Evolutionary conservation across 2,797 vertebrate species (phyloP).

Genomic region (Morelia viridis): DNA sequence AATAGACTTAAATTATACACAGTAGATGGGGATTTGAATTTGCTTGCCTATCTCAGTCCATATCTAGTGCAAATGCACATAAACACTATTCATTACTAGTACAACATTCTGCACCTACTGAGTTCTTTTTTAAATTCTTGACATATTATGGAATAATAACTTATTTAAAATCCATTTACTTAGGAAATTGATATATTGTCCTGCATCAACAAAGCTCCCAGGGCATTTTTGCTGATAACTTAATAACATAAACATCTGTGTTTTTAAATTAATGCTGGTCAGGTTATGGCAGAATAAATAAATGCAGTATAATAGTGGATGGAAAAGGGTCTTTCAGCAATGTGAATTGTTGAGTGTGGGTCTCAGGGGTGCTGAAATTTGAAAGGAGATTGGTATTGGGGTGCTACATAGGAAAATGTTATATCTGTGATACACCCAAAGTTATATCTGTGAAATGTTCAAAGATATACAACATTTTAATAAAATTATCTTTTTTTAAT

Average conservation of each 20-base stretch:
- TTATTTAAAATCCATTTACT: conserved; percentile 2
- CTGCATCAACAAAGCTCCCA: not conserved
- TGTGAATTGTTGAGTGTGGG: not conserved
- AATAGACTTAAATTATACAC: not conserved
- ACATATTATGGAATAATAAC: not conserved
- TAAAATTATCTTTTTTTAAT: not conserved
- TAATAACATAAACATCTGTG: not conserved
- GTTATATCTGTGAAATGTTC: not conserved
- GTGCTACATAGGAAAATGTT: not conserved
- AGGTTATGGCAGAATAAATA: not conserved
- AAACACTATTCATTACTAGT: not conserved
- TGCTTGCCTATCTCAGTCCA: not conserved
- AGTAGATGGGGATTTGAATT: not conserved
- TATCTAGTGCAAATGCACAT: not conserved
- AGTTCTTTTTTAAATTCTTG: not conserved
- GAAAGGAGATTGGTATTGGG: not conserved
- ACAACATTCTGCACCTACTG: not conserved
- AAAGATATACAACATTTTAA: not conserved
- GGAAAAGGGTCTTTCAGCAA: not conserved
- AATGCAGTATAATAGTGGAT: not conserved
- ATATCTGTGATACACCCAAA: not conserved
- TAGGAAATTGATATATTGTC: not conserved
- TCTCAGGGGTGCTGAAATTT: not conserved
- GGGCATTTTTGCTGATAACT: not conserved
- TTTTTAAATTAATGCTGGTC: not conserved